A percentile compares a stretch with the other conserved stretches of the same genome.
phyloP scores from a whole-genome alignment of 2,113 vertebrate genomes.

The Actenoides hombroni region DNA sequence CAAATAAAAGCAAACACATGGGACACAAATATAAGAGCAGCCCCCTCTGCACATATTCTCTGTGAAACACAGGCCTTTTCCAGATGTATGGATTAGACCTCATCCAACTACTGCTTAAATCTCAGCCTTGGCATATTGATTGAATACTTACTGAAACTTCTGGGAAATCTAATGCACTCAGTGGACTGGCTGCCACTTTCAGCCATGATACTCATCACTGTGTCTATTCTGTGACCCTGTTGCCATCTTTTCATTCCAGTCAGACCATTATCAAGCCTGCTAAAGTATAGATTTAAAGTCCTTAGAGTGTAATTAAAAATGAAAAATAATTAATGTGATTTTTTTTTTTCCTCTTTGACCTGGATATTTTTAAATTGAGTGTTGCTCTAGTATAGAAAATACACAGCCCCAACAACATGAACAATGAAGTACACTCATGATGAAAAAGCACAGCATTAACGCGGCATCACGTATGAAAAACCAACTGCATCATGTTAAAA shows the following conservation, averaged over 20 bases:
- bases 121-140: neutral
- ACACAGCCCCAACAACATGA: neutral
- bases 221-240: neutral
- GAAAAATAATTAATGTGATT: neutral
- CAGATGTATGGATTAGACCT: conserved; percentile 45
- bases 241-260: neutral
- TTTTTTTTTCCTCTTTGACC: neutral
- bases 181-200: neutral
- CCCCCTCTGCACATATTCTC: neutral
- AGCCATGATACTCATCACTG: accelerated
- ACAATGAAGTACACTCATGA: neutral
- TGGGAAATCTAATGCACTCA: neutral
- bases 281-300: neutral
- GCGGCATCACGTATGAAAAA: neutral
- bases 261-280: neutral
- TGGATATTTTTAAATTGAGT: neutral
- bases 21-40: conserved; percentile 23
- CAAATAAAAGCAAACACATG: conserved; percentile 66
- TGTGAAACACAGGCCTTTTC: conserved; percentile 24
- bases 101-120: conserved; percentile 17
- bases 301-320: neutral
- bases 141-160: neutral
- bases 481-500: neutral
- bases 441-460: neutral
- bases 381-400: neutral